Evolutionary conservation across 2,113 vertebrate species (phyloP).

Genomic region (Zosterops pallidus): DNA sequence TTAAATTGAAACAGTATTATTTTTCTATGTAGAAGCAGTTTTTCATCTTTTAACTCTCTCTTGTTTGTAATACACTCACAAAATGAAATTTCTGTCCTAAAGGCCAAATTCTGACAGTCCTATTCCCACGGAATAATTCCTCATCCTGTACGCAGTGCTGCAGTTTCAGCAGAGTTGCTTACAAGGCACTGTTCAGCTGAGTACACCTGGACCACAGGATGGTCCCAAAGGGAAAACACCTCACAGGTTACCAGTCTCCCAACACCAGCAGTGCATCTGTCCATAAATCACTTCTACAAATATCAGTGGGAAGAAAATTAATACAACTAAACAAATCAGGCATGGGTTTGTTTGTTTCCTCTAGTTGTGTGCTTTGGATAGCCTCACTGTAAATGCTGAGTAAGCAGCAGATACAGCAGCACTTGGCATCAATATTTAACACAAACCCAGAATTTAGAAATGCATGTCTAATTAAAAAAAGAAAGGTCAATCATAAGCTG

Average conservation of each 20-base stretch:
- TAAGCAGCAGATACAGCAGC: background rate
- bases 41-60: constrained; percentile 56
- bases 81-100: constrained; percentile 48
- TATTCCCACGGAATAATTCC: background rate
- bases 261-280: background rate
- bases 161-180: background rate
- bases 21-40: constrained; percentile 12
- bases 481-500: background rate
- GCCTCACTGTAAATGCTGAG: background rate
- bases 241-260: background rate
- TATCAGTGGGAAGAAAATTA: background rate
- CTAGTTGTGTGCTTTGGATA: background rate
- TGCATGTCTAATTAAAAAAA: background rate
- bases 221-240: background rate
- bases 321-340: background rate
- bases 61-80: background rate
- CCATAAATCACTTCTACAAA: background rate
- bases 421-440: background rate
- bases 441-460: background rate
- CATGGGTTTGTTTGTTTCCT: background rate
- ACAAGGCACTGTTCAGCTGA: background rate
- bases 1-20: constrained; percentile 50
- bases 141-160: accelerated
- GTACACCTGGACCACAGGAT: background rate
- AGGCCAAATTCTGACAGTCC: background rate